Percentiles rank a stretch among this genome's conserved stretches.
These are phyloP conservation scores for Stramonita haemastoma DNA, from an alignment of 2,888 invertebrate species.

Conservation along the genomic window DNA sequence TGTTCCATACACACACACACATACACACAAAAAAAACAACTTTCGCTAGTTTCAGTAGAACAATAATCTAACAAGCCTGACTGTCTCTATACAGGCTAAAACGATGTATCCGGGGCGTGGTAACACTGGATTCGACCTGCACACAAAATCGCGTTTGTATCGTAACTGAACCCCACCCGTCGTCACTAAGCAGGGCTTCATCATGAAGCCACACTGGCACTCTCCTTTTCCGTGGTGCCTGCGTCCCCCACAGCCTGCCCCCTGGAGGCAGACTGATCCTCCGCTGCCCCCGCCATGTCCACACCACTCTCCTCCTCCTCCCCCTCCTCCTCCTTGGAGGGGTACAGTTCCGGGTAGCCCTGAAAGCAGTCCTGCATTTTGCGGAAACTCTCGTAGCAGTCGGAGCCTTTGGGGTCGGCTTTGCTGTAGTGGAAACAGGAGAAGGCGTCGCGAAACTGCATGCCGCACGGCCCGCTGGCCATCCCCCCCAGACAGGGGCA, in stretches of 20 bases:
- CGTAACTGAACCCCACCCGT: not conserved
- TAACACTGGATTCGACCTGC: not conserved
- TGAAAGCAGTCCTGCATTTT: conserved; percentile 91
- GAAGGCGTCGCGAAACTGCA: conserved; percentile 94
- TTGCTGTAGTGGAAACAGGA: conserved; percentile 91
- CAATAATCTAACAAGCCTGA: not conserved
- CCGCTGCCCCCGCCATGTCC: not conserved
- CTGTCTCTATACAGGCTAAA: not conserved
- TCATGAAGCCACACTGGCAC: conserved; percentile 6
- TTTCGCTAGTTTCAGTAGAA: not conserved
- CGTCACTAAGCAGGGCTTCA: not conserved
- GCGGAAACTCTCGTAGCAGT: conserved; percentile 89
- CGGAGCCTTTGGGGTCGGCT: conserved; percentile 93
- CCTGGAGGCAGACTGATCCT: not conserved
- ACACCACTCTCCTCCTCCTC: not conserved
- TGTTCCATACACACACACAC: not conserved
- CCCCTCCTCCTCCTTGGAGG: conserved; percentile 41
- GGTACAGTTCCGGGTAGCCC: conserved; percentile 89
- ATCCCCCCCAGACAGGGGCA: conserved; percentile 98
- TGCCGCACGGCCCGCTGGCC: conserved; percentile 96
- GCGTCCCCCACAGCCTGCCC: too few relatives aligned
- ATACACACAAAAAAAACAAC: not conserved
- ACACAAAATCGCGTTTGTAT: not conserved
- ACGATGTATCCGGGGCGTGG: not conserved
- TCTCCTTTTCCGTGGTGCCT: not conserved